Base-by-base conservation (phyloP, 2,888 invertebrate species). In the Odiellus spinosus region DNA sequence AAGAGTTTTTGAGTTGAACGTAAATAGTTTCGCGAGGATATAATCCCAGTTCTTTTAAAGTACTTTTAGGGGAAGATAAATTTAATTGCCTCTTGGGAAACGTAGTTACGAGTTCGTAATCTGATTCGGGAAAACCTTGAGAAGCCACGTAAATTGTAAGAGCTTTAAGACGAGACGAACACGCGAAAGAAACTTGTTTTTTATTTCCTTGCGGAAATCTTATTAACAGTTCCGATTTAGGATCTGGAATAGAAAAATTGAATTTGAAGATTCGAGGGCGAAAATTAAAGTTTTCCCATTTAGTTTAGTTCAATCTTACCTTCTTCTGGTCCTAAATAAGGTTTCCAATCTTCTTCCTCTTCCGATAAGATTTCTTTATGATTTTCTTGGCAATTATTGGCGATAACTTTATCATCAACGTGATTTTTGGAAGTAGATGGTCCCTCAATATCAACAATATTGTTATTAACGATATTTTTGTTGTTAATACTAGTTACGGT, bases 21-120 rank as follows among this genome's bases (percentile, higher is more conserved):
- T 68, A 68, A 18, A 70, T 60, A 19, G 67, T 66, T 56, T 70
- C 69, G 58, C 68, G 65, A 32, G 67, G 63, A 51, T 61, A 62
- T 3, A 70, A 60, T 5, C 66, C 66, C 14, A 60, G 60, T 20
- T 67, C 64, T 51, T 62, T 60, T 34, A 70, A 56, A 10, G 67
- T 65, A 14, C 56, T 50, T 20, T 57, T 58, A 19, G 59, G 56
- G 50, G 65, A 61, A 52, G 66, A 55, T 33, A 61, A 52, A 3
- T 66, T 65, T n/a, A 70, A 55, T 20, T 64, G 60, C 40, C 65
- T 55, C 11, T 63, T 59, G 5, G 70, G 70, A 55, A 65, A 70
- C 53, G 65, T 67, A 43, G 68, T 67, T 18, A 69, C 63, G 36
- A 70, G 59, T 58, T 70, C 69, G 53, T 62, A 68, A 26, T 61